Base-by-base conservation (phyloP, 2,797 vertebrate genomes). In the Sebastes steindachneri region DNA sequence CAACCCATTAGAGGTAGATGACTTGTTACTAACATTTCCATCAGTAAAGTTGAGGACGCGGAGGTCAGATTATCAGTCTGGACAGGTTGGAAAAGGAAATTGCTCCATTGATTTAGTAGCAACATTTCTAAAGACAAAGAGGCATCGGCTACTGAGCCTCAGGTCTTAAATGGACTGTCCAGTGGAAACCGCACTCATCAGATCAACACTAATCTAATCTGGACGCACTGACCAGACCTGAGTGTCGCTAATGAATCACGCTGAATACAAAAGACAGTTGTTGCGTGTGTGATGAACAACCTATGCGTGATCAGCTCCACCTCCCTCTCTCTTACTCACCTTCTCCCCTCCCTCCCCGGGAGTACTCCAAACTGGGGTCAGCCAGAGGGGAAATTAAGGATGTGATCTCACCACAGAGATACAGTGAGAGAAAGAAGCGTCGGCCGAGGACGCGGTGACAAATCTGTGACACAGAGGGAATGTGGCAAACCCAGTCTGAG, bases 131-230 rank as follows among this genome's bases (percentile, higher is more conserved):
- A 54, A 73, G 57, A 54, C 21, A 41, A 21, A 68, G 29, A 65
- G 37, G 31, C 19, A 28, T 2, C 45, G 58, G 70, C 57, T 35
- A 59, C 41, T 5, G 69, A 85, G 58, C 33, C 45, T 23, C 17
- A 4, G 28, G 19, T 75, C 55, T 77, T 77, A 86, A 82, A 75
- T 54, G 48, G 33, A 57, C 58, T 2, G 15, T 79, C 28, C 29
- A 71, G 79, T 83, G 83, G 86, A 89, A 88, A 89, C 68, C 6
- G 3, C 62, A 25, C 80, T 87, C 85, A 90, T 80, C 77, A 86
- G 78, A 86, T 88, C 86, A 83, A 83, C 75, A 63, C 72, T 90
- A 89, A 94, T 91, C 82, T 76, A 37, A 45, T 59, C 53, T 70
- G 82, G 80, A 87, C 35, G 58, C 74, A 72, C 82, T 78, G 71